phyloP scores from a whole-genome alignment of 2,113 vertebrate species.

The Balaeniceps rex region DNA sequence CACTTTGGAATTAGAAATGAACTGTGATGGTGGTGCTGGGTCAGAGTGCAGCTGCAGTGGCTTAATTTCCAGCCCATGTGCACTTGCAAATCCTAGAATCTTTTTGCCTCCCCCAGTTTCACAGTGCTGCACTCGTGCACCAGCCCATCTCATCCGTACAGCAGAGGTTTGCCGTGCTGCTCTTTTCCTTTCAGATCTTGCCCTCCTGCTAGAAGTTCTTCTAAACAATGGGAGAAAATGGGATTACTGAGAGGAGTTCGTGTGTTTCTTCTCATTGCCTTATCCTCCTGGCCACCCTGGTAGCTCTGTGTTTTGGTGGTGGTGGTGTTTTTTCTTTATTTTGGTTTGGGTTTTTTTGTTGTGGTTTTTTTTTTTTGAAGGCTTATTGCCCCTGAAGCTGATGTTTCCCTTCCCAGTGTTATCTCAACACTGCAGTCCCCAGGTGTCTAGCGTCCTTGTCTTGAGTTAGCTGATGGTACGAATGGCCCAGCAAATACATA shows the following conservation, averaged over 20 bases:
- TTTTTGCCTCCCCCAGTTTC: not conserved
- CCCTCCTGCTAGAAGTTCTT: not conserved
- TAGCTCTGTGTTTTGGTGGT: not conserved
- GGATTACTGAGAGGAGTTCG: not conserved
- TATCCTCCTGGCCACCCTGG: not conserved
- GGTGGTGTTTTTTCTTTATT: no score
- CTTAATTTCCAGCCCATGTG: not conserved
- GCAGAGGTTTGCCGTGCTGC: not conserved
- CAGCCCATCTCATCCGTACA: not conserved
- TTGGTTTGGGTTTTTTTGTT: no score
- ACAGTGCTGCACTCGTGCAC: not conserved
- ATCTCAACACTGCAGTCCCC: not conserved
- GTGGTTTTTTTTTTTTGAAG: not conserved
- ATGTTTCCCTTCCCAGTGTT: not conserved
- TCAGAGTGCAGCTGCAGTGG: not conserved
- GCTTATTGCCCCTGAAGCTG: not conserved
- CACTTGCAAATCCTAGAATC: not conserved
- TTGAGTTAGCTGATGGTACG: not conserved
- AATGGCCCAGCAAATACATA: not conserved
- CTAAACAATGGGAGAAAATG: not conserved
- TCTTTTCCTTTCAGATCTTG: not conserved
- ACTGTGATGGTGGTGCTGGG: not conserved
- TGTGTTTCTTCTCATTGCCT: not conserved
- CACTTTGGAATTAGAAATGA: not conserved
- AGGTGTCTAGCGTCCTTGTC: not conserved